Evolutionary conservation across 2,888 invertebrate genomes (phyloP), one percentile per base, ranked within the genome.

Genomic region (Coenonympha glycerion): DNA sequence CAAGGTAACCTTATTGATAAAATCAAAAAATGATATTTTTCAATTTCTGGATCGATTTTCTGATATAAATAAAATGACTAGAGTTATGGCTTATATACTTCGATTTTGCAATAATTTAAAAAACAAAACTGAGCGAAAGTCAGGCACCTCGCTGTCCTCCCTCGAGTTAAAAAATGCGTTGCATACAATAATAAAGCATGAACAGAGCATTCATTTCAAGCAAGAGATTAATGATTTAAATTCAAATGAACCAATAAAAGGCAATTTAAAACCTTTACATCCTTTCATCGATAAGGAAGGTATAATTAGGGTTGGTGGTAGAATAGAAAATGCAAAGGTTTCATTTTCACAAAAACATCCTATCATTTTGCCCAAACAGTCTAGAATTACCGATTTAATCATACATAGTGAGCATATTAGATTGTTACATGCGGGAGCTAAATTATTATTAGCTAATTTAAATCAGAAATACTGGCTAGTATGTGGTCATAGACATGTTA

Each of bases 231-330:
- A 44, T 19, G 26, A 3, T 11, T 46, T 58, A 40, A 22, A 11
- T 6, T 16, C 36, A 13, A 28, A 49, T 5, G 26, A 31, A 24
- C 24, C 1, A 5, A 34, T 47, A 1, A 51, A 51, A 37, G 54
- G 50, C 11, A 16, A 26, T 3, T 13, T 61, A 15, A 56, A 49
- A 24, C 22, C 24, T 8, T 28, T 61, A 9, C 15, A 47, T 44
- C 62, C 60, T 1, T 62, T 62, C 45, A 6, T 62, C 3, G 58
- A 60, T 39, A 16, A 19, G 0, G 9, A 42, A 1, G 53, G 47
- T 5, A 1, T 60, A 6, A 2, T 62, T 1, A 33, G 59, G 18
- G 58, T 60, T 9, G 58, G 59, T 16, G 59, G 61, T 2, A 34
- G 59, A 13, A 15, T 61, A 4, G 33, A 58, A 6, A 44, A 62